Percentiles rank a stretch among this genome's conserved stretches.
phyloP scores from a whole-genome alignment of 2,888 invertebrate species.

The Zygaena filipendulae region DNA sequence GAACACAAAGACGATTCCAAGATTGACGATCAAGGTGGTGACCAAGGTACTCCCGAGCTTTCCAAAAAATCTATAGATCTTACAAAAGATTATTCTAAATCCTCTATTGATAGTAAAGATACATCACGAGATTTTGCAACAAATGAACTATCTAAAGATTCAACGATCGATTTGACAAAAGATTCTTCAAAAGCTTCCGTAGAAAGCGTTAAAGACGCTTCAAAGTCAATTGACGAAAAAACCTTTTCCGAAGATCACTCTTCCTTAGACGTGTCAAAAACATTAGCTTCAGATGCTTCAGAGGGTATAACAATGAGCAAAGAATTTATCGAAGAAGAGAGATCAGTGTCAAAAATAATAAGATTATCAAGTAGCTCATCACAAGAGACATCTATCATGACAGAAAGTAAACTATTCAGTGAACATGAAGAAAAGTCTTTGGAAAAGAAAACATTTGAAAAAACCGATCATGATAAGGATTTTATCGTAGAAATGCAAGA shows the following conservation, averaged over 20 bases:
- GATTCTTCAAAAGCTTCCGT: conserved; percentile 57
- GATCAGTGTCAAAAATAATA: conserved; percentile 38
- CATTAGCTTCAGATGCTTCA: conserved; percentile 57
- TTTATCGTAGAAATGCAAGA: conserved; percentile 37
- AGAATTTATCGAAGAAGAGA: conserved; percentile 51
- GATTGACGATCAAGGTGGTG: conserved; percentile 44
- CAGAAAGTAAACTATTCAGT: conserved; percentile 51
- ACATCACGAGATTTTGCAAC: conserved; percentile 61
- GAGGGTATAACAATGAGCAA: conserved; percentile 48
- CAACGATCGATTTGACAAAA: conserved; percentile 55
- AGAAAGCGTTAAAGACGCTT: conserved; percentile 56
- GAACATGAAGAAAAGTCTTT: conserved; percentile 43
- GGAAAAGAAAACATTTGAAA: conserved; percentile 35
- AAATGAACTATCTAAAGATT: conserved; percentile 59
- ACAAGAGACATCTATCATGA: conserved; percentile 50
- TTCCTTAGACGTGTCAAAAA: conserved; percentile 58
- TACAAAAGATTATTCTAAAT: conserved; percentile 60
- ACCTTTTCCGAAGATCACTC: conserved; percentile 62
- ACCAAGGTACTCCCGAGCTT: conserved; percentile 52
- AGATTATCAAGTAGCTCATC: conserved; percentile 45
- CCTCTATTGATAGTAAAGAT: conserved; percentile 61
- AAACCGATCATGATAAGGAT: conserved; percentile 31
- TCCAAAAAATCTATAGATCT: conserved; percentile 58
- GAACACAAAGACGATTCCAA: conserved; percentile 49
- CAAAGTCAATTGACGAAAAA: conserved; percentile 57